phyloP scores from a whole-genome alignment of 2,113 vertebrate species.

The Pycnonotus jocosus region DNA sequence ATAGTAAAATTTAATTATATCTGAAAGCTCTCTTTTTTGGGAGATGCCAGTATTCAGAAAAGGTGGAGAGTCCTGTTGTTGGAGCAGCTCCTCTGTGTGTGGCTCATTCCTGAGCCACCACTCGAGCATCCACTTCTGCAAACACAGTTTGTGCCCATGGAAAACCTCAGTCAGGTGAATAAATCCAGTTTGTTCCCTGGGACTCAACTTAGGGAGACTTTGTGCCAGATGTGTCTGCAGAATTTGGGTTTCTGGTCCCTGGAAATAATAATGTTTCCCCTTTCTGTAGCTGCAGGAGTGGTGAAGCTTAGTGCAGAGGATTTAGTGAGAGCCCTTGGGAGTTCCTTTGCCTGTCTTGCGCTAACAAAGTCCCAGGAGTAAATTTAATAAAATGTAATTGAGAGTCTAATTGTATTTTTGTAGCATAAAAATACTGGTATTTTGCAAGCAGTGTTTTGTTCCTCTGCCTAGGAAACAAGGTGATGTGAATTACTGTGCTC shows the following conservation, averaged over 20 bases:
- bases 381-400: background rate
- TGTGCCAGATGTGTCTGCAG: background rate
- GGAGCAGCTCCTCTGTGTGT: background rate
- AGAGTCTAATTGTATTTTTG: background rate
- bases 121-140: background rate
- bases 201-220: fast-evolving
- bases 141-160: background rate
- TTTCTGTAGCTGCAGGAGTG: background rate
- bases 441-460: background rate
- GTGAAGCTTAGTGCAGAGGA: background rate
- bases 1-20: conserved; percentile 91
- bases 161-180: background rate
- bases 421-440: background rate
- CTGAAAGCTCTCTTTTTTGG: conserved; percentile 69
- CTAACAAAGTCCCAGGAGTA: background rate
- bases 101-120: fast-evolving
- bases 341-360: background rate
- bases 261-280: fast-evolving
- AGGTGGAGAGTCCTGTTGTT: background rate
- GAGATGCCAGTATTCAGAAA: conserved; percentile 27
- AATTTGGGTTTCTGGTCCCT: background rate
- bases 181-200: background rate
- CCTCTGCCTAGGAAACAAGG: background rate
- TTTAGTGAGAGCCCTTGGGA: background rate
- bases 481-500: background rate